Evolutionary conservation across 2,113 vertebrate genomes (phyloP), one percentile per base, ranked within the genome.

Genomic region (Serranochromis macrocephalus): DNA sequence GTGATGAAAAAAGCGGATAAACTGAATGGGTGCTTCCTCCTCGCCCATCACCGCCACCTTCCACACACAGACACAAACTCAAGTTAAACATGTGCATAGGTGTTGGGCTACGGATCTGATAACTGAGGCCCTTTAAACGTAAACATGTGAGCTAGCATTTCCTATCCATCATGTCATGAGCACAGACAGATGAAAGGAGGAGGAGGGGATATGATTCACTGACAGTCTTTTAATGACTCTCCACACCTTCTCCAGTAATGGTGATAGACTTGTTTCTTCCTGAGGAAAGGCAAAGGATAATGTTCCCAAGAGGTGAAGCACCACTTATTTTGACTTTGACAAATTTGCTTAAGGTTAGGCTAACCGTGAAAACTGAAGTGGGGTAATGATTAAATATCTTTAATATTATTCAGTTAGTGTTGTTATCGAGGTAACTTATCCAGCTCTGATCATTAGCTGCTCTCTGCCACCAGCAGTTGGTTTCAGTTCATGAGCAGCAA

Each of bases 141-240:
- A 88, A 92, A 93, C 88, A 85, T 9, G 54, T 89, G 90, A 88
- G 84, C 82, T 89, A 61, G 87, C 86, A 86, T 85, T 89, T 83
- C 81, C 54, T 57, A 82, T 91, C 84, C 85, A 80, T 94, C 92
- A 86, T 58, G 83, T 61, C 73, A 54, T 12, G 19, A 85, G 87
- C 80, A 7, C 17, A 29, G 45, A 85, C 19, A 24, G 38, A 82
- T 26, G 83, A 83, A 47, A 87, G 36, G 85, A 40, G 36, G 84
- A 40, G 63, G 40, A 11, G 16, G 26, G 40, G 61, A 12, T 33
- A 49, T 36, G 75, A 81, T 82, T 85, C 40, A 84, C 81, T 36
- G n/a, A 63, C 53, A 49, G 4, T 16, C 24, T 17, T 26, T 82
- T 82, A 36, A 53, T 63, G 87, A 75, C 85, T 87, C 82, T 66